phyloP scores from a whole-genome alignment of 2,888 invertebrate genomes.

The Branchellion lobata region DNA sequence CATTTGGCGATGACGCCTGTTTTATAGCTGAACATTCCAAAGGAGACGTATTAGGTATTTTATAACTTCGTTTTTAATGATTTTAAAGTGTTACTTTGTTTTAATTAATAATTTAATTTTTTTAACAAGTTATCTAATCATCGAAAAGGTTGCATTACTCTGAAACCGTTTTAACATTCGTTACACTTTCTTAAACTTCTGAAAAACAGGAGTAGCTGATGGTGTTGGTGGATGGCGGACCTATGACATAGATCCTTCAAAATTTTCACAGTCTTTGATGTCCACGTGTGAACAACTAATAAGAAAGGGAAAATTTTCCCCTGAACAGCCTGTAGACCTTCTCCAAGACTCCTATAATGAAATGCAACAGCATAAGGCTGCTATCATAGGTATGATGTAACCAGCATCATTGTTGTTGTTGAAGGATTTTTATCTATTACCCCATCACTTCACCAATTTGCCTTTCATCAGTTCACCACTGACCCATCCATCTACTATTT shows the following conservation, averaged over 20 bases:
- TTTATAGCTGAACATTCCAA: conserved; percentile 75
- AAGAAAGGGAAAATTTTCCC: conserved; percentile 77
- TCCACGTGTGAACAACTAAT: conserved; percentile 88
- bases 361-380: conserved; percentile 84
- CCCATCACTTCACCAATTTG: too few relatives aligned
- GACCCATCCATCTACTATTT: too few relatives aligned
- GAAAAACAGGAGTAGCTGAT: conserved; percentile 85
- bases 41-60: conserved; percentile 88
- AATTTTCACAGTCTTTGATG: conserved; percentile 92
- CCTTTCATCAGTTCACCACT: too few relatives aligned
- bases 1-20: conserved; percentile 97
- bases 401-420: background rate
- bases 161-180: too few relatives aligned
- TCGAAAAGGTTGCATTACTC: too few relatives aligned
- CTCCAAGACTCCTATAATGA: conserved; percentile 88
- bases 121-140: too few relatives aligned
- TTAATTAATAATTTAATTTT: too few relatives aligned
- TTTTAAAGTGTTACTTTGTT: too few relatives aligned
- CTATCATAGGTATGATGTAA: conserved; percentile 75
- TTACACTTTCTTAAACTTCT: background rate
- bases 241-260: conserved; percentile 94
- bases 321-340: conserved; percentile 79
- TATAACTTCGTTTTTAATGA: too few relatives aligned
- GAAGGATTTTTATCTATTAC: too few relatives aligned
- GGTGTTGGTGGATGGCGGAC: conserved; percentile 98